Evolutionary conservation across 2,113 vertebrate species (phyloP), one percentile per base, ranked within the genome.

Genomic region (Archocentrus centrarchus): DNA sequence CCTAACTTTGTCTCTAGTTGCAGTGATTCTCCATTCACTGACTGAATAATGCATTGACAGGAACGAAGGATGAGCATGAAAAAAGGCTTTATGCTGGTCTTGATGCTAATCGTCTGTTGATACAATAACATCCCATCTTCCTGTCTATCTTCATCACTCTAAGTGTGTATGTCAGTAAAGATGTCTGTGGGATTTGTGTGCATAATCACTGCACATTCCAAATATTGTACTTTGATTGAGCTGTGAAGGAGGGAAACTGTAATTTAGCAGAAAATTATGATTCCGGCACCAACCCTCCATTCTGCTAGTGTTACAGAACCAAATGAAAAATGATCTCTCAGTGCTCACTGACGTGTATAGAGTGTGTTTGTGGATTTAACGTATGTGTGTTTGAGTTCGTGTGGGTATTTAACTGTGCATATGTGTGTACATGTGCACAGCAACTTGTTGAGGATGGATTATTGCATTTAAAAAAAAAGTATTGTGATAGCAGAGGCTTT

Each of bases 41-140:
- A 39, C 81, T 90, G 86, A 89, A 85, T 86, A 88, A 80, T 59
- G 24, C 84, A 76, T 81, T 86, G 88, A 91, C 92, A 86, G 87
- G 84, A 88, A 77, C 88, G 83, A 88, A 66, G 76, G 73, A 85
- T 70, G 70, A 78, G 88, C 88, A 87, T 87, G 85, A 87, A 91
- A 89, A 30, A 88, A 70, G 86, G 86, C 84, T 91, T 93, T 93
- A 79, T 87, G 50, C 89, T 88, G 81, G 68, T 89, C 73, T 63
- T 75, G 87, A 89, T 92, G 81, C 90, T 93, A 89, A 93, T 92
- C 86, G 13, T 86, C 90, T 93, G 90, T 92, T 94, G 89, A 87
- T 90, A 90, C 87, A 92, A 88, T 92, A 93, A 91, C 92, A 90
- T 91, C 88, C 91, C 91, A 93, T 93, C 89, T 93, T 92, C 86